Conservation (phyloP, 2,888 invertebrate species). For the Scaeva pyrastri region DNA sequence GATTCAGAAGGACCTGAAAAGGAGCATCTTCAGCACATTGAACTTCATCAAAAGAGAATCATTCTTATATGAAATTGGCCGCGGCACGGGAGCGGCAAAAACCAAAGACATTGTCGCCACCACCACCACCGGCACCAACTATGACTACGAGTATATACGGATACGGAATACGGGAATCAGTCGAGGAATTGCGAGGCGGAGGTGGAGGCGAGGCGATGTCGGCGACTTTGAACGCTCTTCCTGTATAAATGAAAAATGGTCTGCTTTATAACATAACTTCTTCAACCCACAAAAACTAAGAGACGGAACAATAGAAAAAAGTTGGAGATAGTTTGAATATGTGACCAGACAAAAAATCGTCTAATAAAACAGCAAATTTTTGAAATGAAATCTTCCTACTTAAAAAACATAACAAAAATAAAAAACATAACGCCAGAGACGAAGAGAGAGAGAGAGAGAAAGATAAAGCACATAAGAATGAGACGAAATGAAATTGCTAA, state of each 20-base stretch:
- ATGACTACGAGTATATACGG: not conserved
- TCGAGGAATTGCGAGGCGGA: no score
- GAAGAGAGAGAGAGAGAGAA: not conserved
- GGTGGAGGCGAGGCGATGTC: no score
- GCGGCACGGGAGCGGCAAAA: slow-evolving; percentile 53
- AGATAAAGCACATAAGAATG: slow-evolving; percentile 12
- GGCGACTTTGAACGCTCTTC: slow-evolving; percentile 43
- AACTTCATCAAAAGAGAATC: slow-evolving; percentile 74
- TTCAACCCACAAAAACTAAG: slow-evolving; percentile 31
- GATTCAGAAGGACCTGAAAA: slow-evolving; percentile 51
- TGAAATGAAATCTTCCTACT: slow-evolving; percentile 41
- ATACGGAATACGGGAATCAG: no score
- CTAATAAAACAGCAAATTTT: slow-evolving; percentile 61
- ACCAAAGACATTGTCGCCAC: slow-evolving; percentile 40
- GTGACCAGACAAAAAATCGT: slow-evolving; percentile 48
- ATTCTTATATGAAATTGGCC: slow-evolving; percentile 71
- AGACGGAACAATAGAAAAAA: slow-evolving; percentile 45
- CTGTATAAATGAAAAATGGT: slow-evolving; percentile 69
- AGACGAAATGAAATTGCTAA: slow-evolving; percentile 58
- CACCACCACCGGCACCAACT: not conserved
- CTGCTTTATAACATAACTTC: slow-evolving; percentile 68
- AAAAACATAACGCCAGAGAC: not conserved
- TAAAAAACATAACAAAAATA: not conserved
- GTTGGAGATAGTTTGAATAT: slow-evolving; percentile 52
- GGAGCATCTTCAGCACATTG: slow-evolving; percentile 72